These are phyloP conservation scores for Lepilemur ruficaudatus DNA, from an alignment of 2,797 vertebrate species.

Conservation along the genomic window DNA sequence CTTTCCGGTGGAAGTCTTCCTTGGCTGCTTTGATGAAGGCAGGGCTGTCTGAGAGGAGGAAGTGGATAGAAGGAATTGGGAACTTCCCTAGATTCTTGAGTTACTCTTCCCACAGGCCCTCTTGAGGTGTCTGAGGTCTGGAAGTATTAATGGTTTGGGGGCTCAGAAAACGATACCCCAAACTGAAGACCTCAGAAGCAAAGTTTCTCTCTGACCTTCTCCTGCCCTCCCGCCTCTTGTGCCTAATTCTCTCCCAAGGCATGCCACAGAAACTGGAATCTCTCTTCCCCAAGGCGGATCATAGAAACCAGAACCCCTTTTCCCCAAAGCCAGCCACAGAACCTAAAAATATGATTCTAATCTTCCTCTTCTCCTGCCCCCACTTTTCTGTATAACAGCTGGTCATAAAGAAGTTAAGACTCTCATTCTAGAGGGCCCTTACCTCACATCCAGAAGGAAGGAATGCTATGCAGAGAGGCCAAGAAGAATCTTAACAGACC, in stretches of 20 bases:
- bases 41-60: not conserved
- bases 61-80: not conserved
- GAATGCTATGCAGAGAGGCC: not conserved
- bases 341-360: not conserved
- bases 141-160: not conserved
- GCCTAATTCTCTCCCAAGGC: not conserved
- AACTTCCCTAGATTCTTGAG: not conserved
- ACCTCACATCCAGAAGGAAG: not conserved
- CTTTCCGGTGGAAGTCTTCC: not conserved
- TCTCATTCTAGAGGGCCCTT: not conserved
- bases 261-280: not conserved
- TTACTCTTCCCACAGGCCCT: not conserved
- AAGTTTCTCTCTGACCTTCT: not conserved
- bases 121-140: not conserved
- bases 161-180: not conserved
- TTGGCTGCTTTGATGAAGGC: not conserved
- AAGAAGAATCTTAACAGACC: not conserved
- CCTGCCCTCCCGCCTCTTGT: not conserved
- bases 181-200: not conserved
- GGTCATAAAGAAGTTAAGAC: not conserved
- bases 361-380: not conserved
- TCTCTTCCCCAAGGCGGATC: not conserved
- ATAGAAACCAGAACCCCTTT: not conserved
- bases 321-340: not conserved
- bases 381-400: not conserved